These are phyloP conservation scores for Coranthus polyacanthus DNA, from an alignment of 2,797 vertebrate species.

Conservation along the genomic window DNA sequence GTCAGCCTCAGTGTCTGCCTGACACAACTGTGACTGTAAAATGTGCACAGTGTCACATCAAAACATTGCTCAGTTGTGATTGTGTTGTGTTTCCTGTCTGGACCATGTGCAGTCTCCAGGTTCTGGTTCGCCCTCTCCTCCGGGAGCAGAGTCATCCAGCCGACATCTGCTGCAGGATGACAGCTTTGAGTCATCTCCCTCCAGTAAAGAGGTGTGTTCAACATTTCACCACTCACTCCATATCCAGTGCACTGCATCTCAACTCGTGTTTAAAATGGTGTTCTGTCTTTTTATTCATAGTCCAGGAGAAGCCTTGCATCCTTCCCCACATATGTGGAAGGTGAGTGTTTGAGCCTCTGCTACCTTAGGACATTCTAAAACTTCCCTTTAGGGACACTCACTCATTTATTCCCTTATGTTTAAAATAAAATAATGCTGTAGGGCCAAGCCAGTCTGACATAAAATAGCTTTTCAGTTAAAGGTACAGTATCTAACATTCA, in stretches of 20 bases:
- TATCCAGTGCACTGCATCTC: background rate
- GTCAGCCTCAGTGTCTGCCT: too few relatives aligned
- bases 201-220: slow-evolving; percentile 89
- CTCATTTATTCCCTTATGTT: too few relatives aligned
- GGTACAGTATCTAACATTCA: too few relatives aligned
- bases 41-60: too few relatives aligned
- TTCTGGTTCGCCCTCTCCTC: slow-evolving; percentile 90
- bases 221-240: too few relatives aligned
- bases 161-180: slow-evolving; percentile 88
- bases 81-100: too few relatives aligned
- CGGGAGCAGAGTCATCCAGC: slow-evolving; percentile 92
- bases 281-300: slow-evolving; percentile 81
- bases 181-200: slow-evolving; percentile 83
- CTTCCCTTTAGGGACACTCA: background rate
- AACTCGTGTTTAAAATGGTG: slow-evolving; percentile 8
- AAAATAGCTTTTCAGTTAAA: too few relatives aligned
- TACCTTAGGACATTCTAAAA: too few relatives aligned
- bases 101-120: slow-evolving; percentile 91
- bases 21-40: too few relatives aligned
- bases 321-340: slow-evolving; percentile 97
- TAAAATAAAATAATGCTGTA: too few relatives aligned
- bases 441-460: too few relatives aligned
- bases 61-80: background rate
- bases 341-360: slow-evolving; percentile 86
- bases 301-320: slow-evolving; percentile 94